Percentiles rank a stretch among this genome's conserved stretches.
Conservation (phyloP, 1,140 invertebrate genomes). For the Stegodyphus mimosarum region DNA sequence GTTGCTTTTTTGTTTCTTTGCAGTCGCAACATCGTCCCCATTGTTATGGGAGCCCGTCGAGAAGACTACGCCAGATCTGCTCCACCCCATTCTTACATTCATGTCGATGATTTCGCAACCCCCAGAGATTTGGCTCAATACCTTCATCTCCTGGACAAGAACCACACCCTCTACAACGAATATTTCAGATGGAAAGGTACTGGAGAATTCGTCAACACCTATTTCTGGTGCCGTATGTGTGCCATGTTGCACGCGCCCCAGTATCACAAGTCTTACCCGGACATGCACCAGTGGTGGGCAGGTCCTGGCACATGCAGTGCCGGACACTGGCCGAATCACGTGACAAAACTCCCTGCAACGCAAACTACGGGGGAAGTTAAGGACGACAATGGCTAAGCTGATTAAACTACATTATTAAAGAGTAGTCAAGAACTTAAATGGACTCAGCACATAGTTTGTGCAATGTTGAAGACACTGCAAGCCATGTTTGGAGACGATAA, state of each 20-base stretch:
- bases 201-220: slow-evolving; percentile 93
- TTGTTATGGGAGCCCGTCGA: slow-evolving; percentile 94
- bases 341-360: neutral
- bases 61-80: slow-evolving; percentile 88
- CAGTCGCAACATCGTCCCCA: slow-evolving; percentile 88
- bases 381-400: slow-evolving; percentile 50
- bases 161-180: slow-evolving; percentile 90
- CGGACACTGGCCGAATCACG: slow-evolving; percentile 27
- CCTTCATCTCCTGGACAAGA: slow-evolving; percentile 82
- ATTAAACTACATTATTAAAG: too few relatives aligned
- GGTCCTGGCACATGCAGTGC: slow-evolving; percentile 54
- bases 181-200: slow-evolving; percentile 92
- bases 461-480: too few relatives aligned
- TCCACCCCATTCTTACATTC: slow-evolving; percentile 89
- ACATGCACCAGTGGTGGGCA: slow-evolving; percentile 69
- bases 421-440: too few relatives aligned
- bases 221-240: slow-evolving; percentile 95
- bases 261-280: slow-evolving; percentile 70
- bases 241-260: slow-evolving; percentile 83
- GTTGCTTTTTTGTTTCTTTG: slow-evolving; percentile 61
- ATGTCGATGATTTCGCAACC: slow-evolving; percentile 92
- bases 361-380: slow-evolving; percentile 6
- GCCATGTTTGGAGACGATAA: too few relatives aligned
- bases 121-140: slow-evolving; percentile 87
- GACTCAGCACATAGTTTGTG: too few relatives aligned